A percentile compares a stretch with the other conserved stretches of the same genome.
phyloP scores from a whole-genome alignment of 2,113 vertebrate species.

The Heterocephalus glaber region DNA sequence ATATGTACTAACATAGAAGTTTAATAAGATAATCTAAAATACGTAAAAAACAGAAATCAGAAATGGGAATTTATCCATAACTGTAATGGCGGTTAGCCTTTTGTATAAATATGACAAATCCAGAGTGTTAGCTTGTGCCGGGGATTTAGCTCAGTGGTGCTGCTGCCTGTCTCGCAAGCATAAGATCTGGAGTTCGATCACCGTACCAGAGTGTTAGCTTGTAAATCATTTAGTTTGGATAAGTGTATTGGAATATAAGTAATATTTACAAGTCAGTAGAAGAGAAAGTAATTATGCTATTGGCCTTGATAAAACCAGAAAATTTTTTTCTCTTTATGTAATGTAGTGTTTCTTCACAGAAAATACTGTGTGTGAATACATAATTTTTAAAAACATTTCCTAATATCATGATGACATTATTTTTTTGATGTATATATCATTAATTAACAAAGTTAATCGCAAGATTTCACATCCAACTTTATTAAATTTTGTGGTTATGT shows the following conservation, averaged over 20 bases:
- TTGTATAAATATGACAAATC: neutral
- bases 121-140: too few relatives aligned
- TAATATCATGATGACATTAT: neutral
- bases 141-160: too few relatives aligned
- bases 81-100: neutral
- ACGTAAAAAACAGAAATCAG: neutral
- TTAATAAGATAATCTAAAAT: conserved; percentile 31
- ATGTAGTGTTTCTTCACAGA: conserved; percentile 51
- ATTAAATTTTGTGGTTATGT: neutral
- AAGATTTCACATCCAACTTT: conserved; percentile 55
- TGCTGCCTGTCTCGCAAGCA: too few relatives aligned
- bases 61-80: neutral
- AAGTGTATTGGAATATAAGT: neutral
- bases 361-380: conserved; percentile 18
- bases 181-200: too few relatives aligned
- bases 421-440: conserved; percentile 45
- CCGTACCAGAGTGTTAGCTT: too few relatives aligned
- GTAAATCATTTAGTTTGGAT: conserved; percentile 46
- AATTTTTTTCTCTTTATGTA: conserved; percentile 37
- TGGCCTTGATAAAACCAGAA: conserved; percentile 60
- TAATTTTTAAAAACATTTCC: conserved; percentile 34
- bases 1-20: neutral
- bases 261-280: conserved; percentile 66
- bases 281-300: conserved; percentile 54
- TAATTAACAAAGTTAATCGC: conserved; percentile 52